Percentiles rank a stretch among this genome's conserved stretches.
Conservation (phyloP, 2,797 vertebrate genomes). For the Esox lucius region DNA sequence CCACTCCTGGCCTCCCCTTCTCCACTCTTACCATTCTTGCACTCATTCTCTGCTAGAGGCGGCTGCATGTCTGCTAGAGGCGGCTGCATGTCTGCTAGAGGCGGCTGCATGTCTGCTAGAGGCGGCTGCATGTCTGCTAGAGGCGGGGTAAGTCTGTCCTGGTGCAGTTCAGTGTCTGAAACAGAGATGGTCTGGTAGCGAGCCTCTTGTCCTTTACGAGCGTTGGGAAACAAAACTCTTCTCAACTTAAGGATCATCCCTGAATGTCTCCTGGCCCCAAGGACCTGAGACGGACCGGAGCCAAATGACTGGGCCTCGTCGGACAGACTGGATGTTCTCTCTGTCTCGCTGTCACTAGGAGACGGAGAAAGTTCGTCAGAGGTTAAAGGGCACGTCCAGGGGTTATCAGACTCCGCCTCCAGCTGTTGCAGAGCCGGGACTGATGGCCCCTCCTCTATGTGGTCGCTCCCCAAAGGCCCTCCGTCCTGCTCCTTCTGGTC, state of each 20-base stretch:
- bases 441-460: constrained; percentile 9
- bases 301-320: constrained; percentile 3
- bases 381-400: constrained; percentile 65
- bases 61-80: too few relatives aligned
- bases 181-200: constrained; percentile 55
- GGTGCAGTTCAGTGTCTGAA: constrained; percentile 29
- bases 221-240: constrained; percentile 58
- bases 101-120: too few relatives aligned
- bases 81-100: too few relatives aligned
- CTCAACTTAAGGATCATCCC: constrained; percentile 75
- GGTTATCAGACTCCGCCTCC: constrained; percentile 37
- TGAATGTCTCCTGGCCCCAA: constrained; percentile 49
- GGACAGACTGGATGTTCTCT: constrained; percentile 31
- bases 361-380: constrained; percentile 55
- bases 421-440: constrained; percentile 2
- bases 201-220: constrained; percentile 46
- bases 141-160: neutral
- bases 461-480: constrained; percentile 10
- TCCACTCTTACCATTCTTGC: neutral
- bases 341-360: constrained; percentile 46
- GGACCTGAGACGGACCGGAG: constrained; percentile 14
- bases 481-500: constrained; percentile 20
- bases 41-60: constrained; percentile 20
- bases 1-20: neutral
- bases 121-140: too few relatives aligned